These are phyloP conservation scores for Brachypalpus laphriformis DNA, from an alignment of 2,888 invertebrate genomes.

Conservation along the genomic window DNA sequence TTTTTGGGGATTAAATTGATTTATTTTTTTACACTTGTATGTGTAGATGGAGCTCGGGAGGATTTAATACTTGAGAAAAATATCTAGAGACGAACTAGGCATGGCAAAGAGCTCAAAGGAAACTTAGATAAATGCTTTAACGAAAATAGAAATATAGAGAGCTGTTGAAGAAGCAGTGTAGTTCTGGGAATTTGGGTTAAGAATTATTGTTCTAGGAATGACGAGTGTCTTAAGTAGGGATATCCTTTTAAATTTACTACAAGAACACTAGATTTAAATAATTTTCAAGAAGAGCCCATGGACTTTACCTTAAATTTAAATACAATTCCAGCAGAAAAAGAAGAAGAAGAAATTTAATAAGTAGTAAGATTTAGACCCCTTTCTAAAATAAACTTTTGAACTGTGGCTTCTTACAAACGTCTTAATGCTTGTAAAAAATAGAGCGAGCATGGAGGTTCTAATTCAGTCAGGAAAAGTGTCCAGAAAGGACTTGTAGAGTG, in stretches of 20 bases:
- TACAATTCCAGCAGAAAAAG: background rate
- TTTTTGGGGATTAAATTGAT: constrained; percentile 3
- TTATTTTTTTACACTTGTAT: constrained; percentile 4
- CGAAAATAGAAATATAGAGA: background rate
- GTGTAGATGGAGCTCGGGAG: background rate
- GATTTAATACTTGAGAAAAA: background rate
- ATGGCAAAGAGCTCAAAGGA: background rate
- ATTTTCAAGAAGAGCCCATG: background rate
- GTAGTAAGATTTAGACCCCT: too few species aligned
- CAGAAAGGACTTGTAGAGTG: too few species aligned
- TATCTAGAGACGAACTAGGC: background rate
- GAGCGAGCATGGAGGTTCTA: too few species aligned
- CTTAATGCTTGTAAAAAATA: too few species aligned
- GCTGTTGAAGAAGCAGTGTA: background rate
- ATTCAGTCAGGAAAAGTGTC: too few species aligned
- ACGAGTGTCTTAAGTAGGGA: background rate
- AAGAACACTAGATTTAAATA: background rate
- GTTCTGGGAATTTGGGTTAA: background rate
- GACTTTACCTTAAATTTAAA: background rate
- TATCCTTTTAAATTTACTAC: background rate
- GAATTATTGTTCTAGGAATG: background rate
- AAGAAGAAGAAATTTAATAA: too few species aligned
- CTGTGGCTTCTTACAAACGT: too few species aligned
- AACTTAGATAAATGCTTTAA: background rate
- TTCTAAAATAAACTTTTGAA: too few species aligned